Evolutionary conservation across 2,797 vertebrate genomes (phyloP), one percentile per base, ranked within the genome.

Genomic region (Myiotriccus ornatus): DNA sequence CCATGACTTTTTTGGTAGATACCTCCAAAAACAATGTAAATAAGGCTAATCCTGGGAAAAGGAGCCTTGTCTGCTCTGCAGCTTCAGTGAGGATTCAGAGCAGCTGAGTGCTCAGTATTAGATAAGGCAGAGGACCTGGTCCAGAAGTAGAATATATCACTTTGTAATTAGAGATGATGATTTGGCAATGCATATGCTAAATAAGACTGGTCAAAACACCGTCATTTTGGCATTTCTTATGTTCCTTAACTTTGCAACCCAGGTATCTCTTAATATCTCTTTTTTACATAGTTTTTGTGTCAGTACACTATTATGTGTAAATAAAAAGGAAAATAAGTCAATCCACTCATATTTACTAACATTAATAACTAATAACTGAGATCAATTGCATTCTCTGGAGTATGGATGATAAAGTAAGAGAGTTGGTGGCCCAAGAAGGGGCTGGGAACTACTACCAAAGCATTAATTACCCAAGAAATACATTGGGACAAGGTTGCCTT

Each of bases 111-210:
- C 2, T 78, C 37, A 14, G 4, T 13, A 4, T 27, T 23, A 49
- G 23, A 24, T 12, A 69, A 63, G 21, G 18, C 14, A 69, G 35
- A 43, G 20, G 7, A 6, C 57, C 46, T 28, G 9, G 11, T 14
- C 18, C 27, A 50, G 69, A 77, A 71, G 28, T 10, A 39, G 27
- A 10, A 12, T 39, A 12, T 6, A 0, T 49, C 0, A 0, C 24
- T 34, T 41, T 34, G 9, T 41, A 69, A 32, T 69, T 69, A 70
- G 21, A 82, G 17, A 34, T 34, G 6, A 20, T 43, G 5, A 24
- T 34, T 39, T 53, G 37, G 47, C 60, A 83, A 63, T 25, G 15
- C 22, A 50, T 46, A 27, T 57, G 34, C 23, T 65, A 80, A 55
- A 39, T 35, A 73, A 74, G 11, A 18, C 34, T 83, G 56, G 46